These are phyloP conservation scores for Brevimyrus niger DNA, from an alignment of 2,113 vertebrate genomes.

Conservation along the genomic window DNA sequence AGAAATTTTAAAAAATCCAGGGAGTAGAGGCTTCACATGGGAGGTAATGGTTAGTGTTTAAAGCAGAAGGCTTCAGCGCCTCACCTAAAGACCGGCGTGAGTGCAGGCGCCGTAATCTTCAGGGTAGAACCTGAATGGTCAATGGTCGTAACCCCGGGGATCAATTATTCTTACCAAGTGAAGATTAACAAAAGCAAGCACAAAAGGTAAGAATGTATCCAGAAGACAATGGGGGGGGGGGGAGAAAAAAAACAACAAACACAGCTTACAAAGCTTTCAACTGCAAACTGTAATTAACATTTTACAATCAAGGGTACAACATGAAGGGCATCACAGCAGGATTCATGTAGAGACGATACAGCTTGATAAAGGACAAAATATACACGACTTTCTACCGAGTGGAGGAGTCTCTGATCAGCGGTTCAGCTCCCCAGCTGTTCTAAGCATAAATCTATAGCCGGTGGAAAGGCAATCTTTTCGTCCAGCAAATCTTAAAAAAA, in stretches of 20 bases:
- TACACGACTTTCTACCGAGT: not conserved
- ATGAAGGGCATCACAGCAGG: not conserved
- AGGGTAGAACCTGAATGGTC: not conserved
- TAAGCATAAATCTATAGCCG: not conserved
- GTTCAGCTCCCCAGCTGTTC: not conserved
- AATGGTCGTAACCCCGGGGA: not conserved
- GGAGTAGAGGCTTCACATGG: not conserved
- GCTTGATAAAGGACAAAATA: not conserved
- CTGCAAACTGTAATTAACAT: constrained; percentile 8
- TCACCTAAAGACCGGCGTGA: not conserved
- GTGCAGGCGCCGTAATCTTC: not conserved
- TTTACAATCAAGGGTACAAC: constrained; percentile 5
- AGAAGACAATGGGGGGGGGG: too few species aligned
- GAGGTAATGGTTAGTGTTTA: not conserved
- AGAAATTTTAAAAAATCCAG: not conserved
- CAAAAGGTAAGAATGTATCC: not conserved
- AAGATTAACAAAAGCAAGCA: not conserved
- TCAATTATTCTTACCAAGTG: not conserved
- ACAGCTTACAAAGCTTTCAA: not conserved
- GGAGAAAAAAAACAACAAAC: not conserved
- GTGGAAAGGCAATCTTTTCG: not conserved
- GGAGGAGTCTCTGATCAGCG: not conserved
- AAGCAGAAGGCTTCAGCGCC: not conserved
- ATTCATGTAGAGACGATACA: constrained; percentile 9
- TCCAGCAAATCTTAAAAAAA: not conserved